phyloP scores from a whole-genome alignment of 2,888 invertebrate genomes.

The Protophormia terraenovae region DNA sequence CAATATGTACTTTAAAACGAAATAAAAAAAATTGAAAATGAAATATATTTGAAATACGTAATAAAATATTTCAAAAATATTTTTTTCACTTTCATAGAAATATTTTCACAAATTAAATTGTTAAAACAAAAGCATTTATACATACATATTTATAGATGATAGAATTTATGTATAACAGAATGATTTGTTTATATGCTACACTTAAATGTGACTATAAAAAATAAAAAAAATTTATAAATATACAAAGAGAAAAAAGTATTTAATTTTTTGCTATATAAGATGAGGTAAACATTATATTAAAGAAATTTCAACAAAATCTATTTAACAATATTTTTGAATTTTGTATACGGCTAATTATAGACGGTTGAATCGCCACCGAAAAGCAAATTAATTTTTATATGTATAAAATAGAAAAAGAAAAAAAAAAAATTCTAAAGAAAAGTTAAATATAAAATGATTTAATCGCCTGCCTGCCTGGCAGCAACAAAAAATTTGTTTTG shows the following conservation, averaged over 20 bases:
- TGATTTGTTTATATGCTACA: not conserved
- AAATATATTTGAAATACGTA: not conserved
- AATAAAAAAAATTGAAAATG: not conserved
- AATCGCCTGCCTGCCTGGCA: conserved; percentile 28
- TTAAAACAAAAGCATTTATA: too few relatives aligned
- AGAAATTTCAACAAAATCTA: not conserved
- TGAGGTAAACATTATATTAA: too few relatives aligned
- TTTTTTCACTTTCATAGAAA: not conserved
- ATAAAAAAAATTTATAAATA: not conserved
- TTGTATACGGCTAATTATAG: conserved; percentile 35
- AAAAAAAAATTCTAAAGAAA: conserved; percentile 23
- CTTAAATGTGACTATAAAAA: not conserved
- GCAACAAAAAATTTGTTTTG: not conserved
- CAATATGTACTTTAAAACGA: not conserved
- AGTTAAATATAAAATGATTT: conserved; percentile 53
- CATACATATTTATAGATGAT: not conserved
- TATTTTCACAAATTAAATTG: not conserved
- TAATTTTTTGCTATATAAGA: not conserved
- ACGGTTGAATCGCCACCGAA: not conserved
- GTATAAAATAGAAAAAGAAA: not conserved
- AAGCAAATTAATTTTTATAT: too few relatives aligned
- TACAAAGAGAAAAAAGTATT: not conserved
- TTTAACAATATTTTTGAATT: not conserved
- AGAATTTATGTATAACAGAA: not conserved
- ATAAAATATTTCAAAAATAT: not conserved